These are phyloP conservation scores for Madoqua kirkii DNA, from an alignment of 2,113 vertebrate species.

Conservation along the genomic window DNA sequence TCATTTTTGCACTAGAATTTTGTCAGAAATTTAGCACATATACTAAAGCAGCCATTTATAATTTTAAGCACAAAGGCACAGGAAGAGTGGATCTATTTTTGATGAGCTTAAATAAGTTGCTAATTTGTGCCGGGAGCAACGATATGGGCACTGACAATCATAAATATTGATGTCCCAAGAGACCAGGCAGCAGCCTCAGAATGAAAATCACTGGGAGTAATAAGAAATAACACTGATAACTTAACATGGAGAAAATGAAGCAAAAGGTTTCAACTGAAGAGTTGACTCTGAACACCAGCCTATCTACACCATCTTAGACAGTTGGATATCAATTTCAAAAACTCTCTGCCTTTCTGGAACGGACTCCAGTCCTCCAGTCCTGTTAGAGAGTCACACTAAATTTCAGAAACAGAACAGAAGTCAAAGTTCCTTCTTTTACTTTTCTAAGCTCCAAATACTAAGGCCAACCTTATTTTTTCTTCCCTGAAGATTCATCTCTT, in stretches of 20 bases:
- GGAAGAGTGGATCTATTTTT: conserved; percentile 47
- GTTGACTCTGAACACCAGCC: background rate
- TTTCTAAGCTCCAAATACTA: background rate
- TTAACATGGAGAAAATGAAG: background rate
- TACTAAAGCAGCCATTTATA: background rate
- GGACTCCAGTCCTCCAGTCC: accelerated
- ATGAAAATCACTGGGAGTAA: background rate
- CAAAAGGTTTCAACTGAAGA: background rate
- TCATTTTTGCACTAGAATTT: conserved; percentile 17
- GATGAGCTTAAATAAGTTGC: conserved; percentile 36
- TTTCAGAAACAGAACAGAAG: background rate
- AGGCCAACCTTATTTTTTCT: background rate
- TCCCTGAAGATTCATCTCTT: background rate
- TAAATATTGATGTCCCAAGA: conserved; percentile 34
- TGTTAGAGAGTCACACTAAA: background rate
- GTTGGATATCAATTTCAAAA: background rate
- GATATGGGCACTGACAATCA: background rate
- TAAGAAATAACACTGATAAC: background rate
- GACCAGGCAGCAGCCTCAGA: background rate
- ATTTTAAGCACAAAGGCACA: conserved; percentile 39
- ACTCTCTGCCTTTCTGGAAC: background rate
- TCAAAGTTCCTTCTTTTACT: background rate
- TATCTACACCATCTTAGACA: background rate
- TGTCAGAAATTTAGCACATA: background rate
- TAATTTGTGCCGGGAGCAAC: conserved; percentile 1